Evolutionary conservation across 2,888 invertebrate genomes (phyloP), one percentile per base, ranked within the genome.

Genomic region (Eupithecia tripunctaria): DNA sequence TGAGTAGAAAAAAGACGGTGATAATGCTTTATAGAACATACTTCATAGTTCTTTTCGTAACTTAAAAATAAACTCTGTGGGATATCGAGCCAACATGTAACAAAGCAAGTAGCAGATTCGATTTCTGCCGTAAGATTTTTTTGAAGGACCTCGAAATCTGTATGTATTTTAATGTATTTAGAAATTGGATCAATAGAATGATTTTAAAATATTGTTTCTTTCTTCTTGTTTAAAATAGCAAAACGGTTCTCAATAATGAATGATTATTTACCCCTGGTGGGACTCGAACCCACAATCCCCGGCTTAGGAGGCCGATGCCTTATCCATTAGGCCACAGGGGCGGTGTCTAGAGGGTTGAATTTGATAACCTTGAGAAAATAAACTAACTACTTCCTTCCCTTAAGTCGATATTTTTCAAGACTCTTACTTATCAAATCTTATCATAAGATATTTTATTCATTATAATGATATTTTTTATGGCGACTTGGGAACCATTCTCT

Each of bases 241-340:
- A 41, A 41, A 41, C 3, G 5, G 41, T 5, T 41, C 4, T 41
- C 29, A 4, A 41, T 36, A 1, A 15, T 15, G 15, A 18, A 43
- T 18, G 18, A 43, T 18, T 41, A 14, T 41, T 4, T 96, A 96
- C 96, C 96, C 96, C 96, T 96, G 96, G 96, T 96, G 96, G 96
- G 96, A 96, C 96, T 96, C 96, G 96, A 96, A 96, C 96, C 96
- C 96, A 96, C 96, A 96, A 96, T 96, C 96, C 96, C 96, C 96
- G 96, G 96, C 96, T 96, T 96, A 96, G 96, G 96, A 96, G 96
- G 96, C 96, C 96, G 96, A 96, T 96, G 96, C 96, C 96, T 96
- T 96, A 96, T 96, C 96, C 96, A 96, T 96, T 96, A 96, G 96
- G 96, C 96, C 96, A 96, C 96, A 96, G 96, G 96, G 96, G 96